phyloP scores from a whole-genome alignment of 2,888 invertebrate genomes.

The Branchipolynoe longqiensis region DNA sequence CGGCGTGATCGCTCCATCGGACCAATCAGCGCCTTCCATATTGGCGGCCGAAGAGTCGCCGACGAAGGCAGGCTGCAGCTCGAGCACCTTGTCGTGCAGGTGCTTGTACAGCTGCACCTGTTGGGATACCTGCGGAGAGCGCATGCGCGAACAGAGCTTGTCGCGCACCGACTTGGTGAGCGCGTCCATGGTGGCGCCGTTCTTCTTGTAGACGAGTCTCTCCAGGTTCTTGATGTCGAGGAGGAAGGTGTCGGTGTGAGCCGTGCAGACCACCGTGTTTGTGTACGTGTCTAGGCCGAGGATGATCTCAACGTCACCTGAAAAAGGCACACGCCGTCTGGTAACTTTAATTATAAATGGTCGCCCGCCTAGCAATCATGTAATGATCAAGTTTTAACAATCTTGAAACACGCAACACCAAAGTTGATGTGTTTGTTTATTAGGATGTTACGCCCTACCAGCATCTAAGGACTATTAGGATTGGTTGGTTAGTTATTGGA shows the following conservation, averaged over 20 bases:
- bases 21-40: background rate
- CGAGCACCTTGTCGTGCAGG: constrained; percentile 21
- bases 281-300: constrained; percentile 70
- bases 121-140: background rate
- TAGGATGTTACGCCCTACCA: no score
- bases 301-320: constrained; percentile 72
- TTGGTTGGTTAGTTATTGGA: no score
- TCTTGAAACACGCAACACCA: no score
- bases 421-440: no score
- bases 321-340: background rate
- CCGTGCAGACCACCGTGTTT: constrained; percentile 70
- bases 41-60: constrained; percentile 28
- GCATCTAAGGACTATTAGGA: no score
- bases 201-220: constrained; percentile 69
- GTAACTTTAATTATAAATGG: no score
- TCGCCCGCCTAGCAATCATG: no score
- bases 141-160: constrained; percentile 68
- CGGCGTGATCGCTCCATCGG: background rate
- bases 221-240: constrained; percentile 70
- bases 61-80: constrained; percentile 27
- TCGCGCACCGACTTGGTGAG: constrained; percentile 70
- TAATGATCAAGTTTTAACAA: no score
- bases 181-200: constrained; percentile 68
- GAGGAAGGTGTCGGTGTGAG: constrained; percentile 70
- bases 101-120: constrained; percentile 33